Base-by-base conservation (phyloP, 1,140 invertebrate species). In the Drosophila littoralis region DNA sequence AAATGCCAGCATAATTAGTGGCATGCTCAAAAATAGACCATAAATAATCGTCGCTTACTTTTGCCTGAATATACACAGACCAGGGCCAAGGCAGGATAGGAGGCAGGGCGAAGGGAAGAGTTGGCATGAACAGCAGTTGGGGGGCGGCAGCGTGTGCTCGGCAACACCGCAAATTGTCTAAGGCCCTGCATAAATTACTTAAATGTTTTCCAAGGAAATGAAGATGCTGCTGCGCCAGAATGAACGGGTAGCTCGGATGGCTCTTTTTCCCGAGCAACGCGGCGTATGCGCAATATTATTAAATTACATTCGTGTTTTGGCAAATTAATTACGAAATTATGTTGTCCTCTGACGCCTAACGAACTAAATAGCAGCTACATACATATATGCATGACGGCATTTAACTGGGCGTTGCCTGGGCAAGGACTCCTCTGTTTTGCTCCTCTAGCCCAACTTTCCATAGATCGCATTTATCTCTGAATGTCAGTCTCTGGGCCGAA, bases 271-370 rank as follows among this genome's bases (percentile, higher is more conserved):
- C 22, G 22, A 12, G 50, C 83, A 79, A 68, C 77, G 85, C 74
- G 84, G 81, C 84, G 84, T 89, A 88, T 88, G 74, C 84, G 84
- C 84, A 88, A 89, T 89, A 89, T 90, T 89, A 88, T 89, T 89
- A 89, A 89, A 89, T 89, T 89, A 89, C 84, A 85, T 89, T 89
- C 84, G 84, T 89, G 84, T 90, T 90, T 90, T 84, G 81, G 84
- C 84, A 89, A 89, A 89, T 89, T 89, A 89, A 89, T 89, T 89
- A 89, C 81, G 75, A 89, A 89, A 89, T 89, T 89, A 89, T 89
- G 80, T 89, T 83, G 84, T 88, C 84, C 70, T 81, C 81, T 81
- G 70, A 36, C 78, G 63, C 66, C 74, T 68, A 81, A 86, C 69
- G 71, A 86, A 77, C 71, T 79, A 75, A 22, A 69, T 38, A 54